Evolutionary conservation across 2,888 invertebrate genomes (phyloP).

Genomic region (Patella pellucida): DNA sequence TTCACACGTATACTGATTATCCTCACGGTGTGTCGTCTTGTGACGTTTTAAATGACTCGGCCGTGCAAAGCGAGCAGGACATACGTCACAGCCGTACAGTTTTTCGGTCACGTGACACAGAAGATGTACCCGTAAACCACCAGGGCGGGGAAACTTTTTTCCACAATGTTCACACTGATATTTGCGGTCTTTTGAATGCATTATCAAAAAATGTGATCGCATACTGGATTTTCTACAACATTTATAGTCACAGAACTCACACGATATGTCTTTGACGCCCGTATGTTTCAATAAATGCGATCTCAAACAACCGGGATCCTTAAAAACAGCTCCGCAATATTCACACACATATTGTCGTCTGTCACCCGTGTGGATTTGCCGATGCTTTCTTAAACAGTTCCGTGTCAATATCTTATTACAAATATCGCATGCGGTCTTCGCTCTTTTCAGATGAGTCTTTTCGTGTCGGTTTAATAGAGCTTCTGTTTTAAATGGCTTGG

Average conservation of each 20-base stretch:
- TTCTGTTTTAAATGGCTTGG: too few relatives aligned
- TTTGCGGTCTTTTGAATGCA: neutral
- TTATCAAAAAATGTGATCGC: neutral
- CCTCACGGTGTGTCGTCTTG: neutral
- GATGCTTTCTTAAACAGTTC: neutral
- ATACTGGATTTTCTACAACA: neutral
- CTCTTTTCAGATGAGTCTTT: too few relatives aligned
- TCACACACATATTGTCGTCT: neutral
- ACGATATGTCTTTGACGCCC: neutral
- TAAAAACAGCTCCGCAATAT: neutral
- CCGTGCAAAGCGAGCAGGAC: neutral
- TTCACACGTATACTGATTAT: neutral
- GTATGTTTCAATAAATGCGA: neutral
- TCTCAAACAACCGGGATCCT: neutral
- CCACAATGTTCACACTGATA: constrained; percentile 1
- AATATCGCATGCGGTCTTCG: neutral
- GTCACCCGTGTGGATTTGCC: neutral
- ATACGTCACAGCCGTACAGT: neutral
- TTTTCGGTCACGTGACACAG: neutral
- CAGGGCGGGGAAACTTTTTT: neutral
- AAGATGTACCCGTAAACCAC: neutral
- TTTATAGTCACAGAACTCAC: constrained; percentile 1
- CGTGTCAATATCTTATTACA: neutral
- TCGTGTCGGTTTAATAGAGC: too few relatives aligned
- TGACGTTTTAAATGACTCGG: neutral